Base-by-base conservation (phyloP, 2,113 vertebrate species). In the Laterallus jamaicensis region DNA sequence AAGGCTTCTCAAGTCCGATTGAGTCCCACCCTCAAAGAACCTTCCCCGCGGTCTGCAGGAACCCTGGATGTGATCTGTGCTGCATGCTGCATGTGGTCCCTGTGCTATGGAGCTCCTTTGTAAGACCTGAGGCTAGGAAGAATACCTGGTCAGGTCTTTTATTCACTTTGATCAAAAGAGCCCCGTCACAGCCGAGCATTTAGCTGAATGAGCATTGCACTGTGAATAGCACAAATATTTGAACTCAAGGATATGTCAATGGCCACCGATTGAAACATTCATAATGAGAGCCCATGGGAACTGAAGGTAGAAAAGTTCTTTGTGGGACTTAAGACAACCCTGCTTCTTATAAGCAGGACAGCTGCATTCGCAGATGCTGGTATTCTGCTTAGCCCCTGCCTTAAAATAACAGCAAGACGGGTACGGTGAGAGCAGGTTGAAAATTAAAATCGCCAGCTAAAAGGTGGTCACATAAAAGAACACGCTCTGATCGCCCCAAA, bases 191-290 rank as follows among this genome's bases (percentile, higher is more conserved):
- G 96, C 82, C 90, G 76, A 94, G 95, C 95, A 49, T 91, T 97
- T 80, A 80, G 84, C 78, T 97, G 96, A 98, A 97, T 55, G 81
- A 91, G 81, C 82, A 88, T 78, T 97, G 95, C 92, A 86, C 87
- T 54, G 52, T 97, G 97, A 98, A 97, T 95, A 96, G 96, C 93
- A 86, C 95, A 97, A 98, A 98, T 97, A 98, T 97, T 98, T 98
- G 96, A 97, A 98, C 96, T 97, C 96, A 95, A 97, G 97, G 79
- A 52, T 93, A 94, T 68, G 90, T 97, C 95, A 97, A 94, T 95
- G 77, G 90, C 75, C 60, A 89, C 86, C 49, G 93, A 96, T 92
- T 91, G 96, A 97, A 97, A 95, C 90, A 93, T 95, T 95, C 93
- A 95, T 96, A 97, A 96, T 97, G 96, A 93, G 96, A 89, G 96